Evolutionary conservation across 2,113 vertebrate genomes (phyloP), one percentile per base, ranked within the genome.

Genomic region (Oryzias celebensis): DNA sequence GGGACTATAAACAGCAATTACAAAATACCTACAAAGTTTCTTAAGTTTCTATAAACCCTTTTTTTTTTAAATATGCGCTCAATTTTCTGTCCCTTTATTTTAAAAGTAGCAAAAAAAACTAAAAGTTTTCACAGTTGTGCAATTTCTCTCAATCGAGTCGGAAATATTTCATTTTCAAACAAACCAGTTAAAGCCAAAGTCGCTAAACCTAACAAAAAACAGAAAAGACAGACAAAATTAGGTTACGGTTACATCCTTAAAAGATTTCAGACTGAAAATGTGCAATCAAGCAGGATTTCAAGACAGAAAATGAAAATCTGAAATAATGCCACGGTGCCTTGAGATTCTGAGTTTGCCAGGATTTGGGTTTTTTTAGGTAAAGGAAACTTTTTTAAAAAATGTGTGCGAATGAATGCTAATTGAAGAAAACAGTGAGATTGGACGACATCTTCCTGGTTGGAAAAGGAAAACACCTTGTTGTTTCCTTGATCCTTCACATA

Each of bases 121-220:
- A 7, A 36, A 36, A 36, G 31, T 2, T 12, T 36, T 36, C 36
- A 36, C 36, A 36, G 62, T 58, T 77, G 84, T 87, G 85, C 88
- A 86, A 80, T 65, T 80, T 77, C 59, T 72, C 62, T 71, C 41
- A 7, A 16, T 71, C 23, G 48, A 74, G 78, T 84, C 81, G 57
- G 86, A 85, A 87, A 87, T 88, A 87, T 68, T 62, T 82, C 5
- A 73, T 75, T 68, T 82, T n/a, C 17, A 47, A 55, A 83, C 73
- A 82, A 84, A 80, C 75, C 47, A 16, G 59, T 49, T 64, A 54
- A 28, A 48, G 7, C 0, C 12, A 73, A 72, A 26, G 10, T 0
- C 16, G 2, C 42, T 8, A 76, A 78, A 70, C 20, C 57, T 55
- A 77, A 81, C 72, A 78, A 82, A 80, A 58, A 44, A 57, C 31